Evolutionary conservation across 2,113 vertebrate genomes (phyloP).

Genomic region (Uria aalge): DNA sequence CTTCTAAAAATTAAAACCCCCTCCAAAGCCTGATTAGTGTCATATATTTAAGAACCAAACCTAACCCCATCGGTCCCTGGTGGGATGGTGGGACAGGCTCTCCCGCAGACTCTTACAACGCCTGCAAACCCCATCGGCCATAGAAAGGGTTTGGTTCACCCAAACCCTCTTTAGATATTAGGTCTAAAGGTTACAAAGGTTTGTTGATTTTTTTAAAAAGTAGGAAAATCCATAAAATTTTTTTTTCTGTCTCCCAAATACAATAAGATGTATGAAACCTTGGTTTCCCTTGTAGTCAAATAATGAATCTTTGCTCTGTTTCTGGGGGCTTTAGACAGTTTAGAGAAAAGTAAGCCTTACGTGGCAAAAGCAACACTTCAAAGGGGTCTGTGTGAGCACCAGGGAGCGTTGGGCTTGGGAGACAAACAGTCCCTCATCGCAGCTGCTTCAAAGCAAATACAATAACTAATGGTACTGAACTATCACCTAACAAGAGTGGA

Average conservation of each 20-base stretch:
- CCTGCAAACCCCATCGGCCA: background rate
- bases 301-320: background rate
- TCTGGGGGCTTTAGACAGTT: background rate
- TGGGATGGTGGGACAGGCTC: background rate
- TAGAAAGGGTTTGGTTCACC: background rate
- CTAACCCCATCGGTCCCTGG: background rate
- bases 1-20: background rate
- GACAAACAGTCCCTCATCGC: background rate
- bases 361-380: background rate
- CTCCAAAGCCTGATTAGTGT: background rate
- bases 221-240: background rate
- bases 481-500: background rate
- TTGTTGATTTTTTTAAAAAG: background rate
- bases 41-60: background rate
- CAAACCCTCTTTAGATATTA: background rate
- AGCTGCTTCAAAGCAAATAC: background rate
- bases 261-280: background rate
- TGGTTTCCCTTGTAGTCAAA: background rate
- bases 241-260: background rate
- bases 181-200: background rate
- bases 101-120: fast-evolving
- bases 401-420: background rate
- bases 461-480: background rate
- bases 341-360: background rate
- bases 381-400: background rate